Base-by-base conservation (phyloP, 2,888 invertebrate genomes). In the Melanargia galathea region DNA sequence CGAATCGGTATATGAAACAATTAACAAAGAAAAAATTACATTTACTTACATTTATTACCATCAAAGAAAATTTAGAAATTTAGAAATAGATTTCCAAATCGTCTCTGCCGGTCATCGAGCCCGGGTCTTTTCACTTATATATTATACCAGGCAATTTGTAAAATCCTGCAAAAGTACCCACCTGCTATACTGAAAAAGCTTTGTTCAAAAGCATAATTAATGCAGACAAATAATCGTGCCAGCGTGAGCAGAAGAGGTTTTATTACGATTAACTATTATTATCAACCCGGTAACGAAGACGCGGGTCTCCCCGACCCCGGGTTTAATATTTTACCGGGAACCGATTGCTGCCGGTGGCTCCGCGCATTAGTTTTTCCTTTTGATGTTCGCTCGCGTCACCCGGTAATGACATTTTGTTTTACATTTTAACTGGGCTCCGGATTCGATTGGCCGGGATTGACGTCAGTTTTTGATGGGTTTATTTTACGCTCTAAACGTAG, bases 301-400 rank as follows among this genome's bases (percentile, higher is more conserved):
- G 45, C 22, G 49, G 24, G 16, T 49, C 26, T 7, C 26, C 16
- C 3, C 26, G 26, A 49, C 26, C 49, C 49, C 26, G 22, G n/a
- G 45, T 13, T 86, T 85, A 86, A 88, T 90, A 87, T 87, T 88
- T 89, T 81, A 87, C 82, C 74, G 78, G 78, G 78, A 87, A 86
- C 84, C 83, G 84, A 26, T 30, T 26, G 16, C 26, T 83, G 83
- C 81, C 78, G 79, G 74, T 78, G 73, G 72, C 75, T 73, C 71
- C 72, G 76, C 81, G 84, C 86, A 87, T 88, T 87, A 86, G 79
- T 81, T 86, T 87, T 87, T 87, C 86, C 86, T 86, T 90, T 90
- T 88, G 89, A 89, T 83, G 86, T 90, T 77, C 81, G 78, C 75
- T 45, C 56, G 43, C 83, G 83, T 82, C 82, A 81, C 71, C 80